Percentiles rank a stretch among this genome's conserved stretches.
phyloP scores from a whole-genome alignment of 2,113 vertebrate genomes.

The Ageneiosus marmoratus region DNA sequence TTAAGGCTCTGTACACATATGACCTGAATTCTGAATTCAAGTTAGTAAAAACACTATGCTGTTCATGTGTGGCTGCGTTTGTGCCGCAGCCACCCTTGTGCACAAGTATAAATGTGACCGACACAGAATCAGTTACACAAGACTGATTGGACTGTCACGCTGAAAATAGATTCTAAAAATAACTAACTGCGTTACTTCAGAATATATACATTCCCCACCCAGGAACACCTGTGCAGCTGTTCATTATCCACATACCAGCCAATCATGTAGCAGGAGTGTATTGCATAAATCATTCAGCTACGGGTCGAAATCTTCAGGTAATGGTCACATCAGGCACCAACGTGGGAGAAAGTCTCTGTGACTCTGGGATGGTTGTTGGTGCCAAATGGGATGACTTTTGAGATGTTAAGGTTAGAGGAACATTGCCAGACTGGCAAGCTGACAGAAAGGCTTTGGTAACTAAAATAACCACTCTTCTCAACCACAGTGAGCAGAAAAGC shows the following conservation, averaged over 20 bases:
- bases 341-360: not conserved
- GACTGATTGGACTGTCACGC: too few relatives aligned
- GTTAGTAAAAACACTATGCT: too few relatives aligned
- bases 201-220: not conserved
- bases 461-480: not conserved
- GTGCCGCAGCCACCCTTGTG: too few relatives aligned
- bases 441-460: not conserved
- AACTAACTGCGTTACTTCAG: not conserved
- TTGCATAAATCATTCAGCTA: not conserved
- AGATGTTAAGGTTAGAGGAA: not conserved
- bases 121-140: too few relatives aligned
- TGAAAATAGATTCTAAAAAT: too few relatives aligned
- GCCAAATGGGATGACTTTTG: not conserved
- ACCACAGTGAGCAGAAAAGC: not conserved
- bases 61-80: too few relatives aligned
- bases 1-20: too few relatives aligned
- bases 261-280: not conserved
- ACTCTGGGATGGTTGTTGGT: not conserved
- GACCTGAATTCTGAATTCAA: too few relatives aligned
- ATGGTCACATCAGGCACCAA: not conserved
- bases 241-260: not conserved
- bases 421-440: not conserved
- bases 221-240: not conserved
- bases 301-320: not conserved
- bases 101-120: too few relatives aligned